Evolutionary conservation across 2,888 invertebrate genomes (phyloP), one percentile per base, ranked within the genome.

Genomic region (Vannuccia rotundouncinata): DNA sequence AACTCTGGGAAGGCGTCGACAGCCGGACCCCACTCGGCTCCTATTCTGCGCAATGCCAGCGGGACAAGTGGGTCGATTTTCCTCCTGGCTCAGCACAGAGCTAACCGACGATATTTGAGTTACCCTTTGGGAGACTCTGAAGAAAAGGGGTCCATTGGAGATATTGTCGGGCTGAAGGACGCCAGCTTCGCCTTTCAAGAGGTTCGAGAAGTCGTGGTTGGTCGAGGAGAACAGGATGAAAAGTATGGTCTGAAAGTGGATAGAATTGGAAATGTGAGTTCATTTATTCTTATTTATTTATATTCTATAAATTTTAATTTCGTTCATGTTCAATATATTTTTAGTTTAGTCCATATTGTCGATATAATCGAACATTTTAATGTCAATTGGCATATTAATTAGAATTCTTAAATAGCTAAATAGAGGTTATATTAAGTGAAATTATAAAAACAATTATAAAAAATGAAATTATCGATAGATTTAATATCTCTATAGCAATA

Each of bases 241-340:
- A 31, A 31, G 10, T 78, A 73, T 59, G 78, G 78, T 25, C 17
- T 78, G 22, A 78, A 78, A 28, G 78, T 78, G n/a, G 78, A 66
- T 5, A 17, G 78, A 17, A 78, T 78, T 73, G 78, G 78, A 78
- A 59, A 78, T 59, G 78, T 78, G 66, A 78, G 78, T 60, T 45
- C 45, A n/a, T n/a, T n/a, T n/a, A n/a, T n/a, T n/a, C n/a, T n/a
- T n/a, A n/a, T n/a, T n/a, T n/a, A n/a, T n/a, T n/a, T n/a, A n/a
- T n/a, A n/a, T n/a, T n/a, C n/a, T n/a, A n/a, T n/a, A n/a, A n/a
- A n/a, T n/a, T n/a, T n/a, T n/a, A n/a, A n/a, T n/a, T n/a, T n/a
- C n/a, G n/a, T n/a, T n/a, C n/a, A n/a, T n/a, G n/a, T n/a, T n/a
- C n/a, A n/a, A n/a, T n/a, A n/a, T n/a, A n/a, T n/a, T n/a, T n/a